Evolutionary conservation across 2,888 invertebrate species (phyloP).

Genomic region (Lepidocyrtinus sp.): DNA sequence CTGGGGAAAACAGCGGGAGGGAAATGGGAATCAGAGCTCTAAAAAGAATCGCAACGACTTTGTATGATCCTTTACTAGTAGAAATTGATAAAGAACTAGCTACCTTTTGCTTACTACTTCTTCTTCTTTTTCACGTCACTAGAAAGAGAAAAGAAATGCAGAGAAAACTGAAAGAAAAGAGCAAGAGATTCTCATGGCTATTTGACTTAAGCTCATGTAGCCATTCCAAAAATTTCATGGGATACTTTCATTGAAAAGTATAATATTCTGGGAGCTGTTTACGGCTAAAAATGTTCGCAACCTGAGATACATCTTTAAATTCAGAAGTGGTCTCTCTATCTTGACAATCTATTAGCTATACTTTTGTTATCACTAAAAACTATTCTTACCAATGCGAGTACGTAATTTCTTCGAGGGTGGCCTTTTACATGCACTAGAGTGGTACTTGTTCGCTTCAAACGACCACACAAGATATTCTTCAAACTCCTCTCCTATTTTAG

Average conservation of each 20-base stretch:
- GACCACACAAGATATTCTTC: too few species aligned
- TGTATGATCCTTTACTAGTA: constrained; percentile 43
- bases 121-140: not conserved
- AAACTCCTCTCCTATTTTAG: too few species aligned
- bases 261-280: constrained; percentile 60
- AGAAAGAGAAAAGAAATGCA: not conserved
- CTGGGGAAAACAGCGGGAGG: constrained; percentile 59
- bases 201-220: constrained; percentile 61
- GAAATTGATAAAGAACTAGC: constrained; percentile 61
- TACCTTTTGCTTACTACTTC: constrained; percentile 27
- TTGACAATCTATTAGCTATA: not conserved
- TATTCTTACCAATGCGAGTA: too few species aligned
- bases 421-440: too few species aligned
- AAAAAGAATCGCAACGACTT: constrained; percentile 58
- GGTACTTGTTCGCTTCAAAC: too few species aligned
- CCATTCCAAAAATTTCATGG: constrained; percentile 49
- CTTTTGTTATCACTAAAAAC: not conserved
- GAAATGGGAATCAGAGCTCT: constrained; percentile 62
- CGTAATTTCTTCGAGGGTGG: too few species aligned
- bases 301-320: constrained; percentile 23
- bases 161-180: not conserved
- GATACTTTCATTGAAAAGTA: constrained; percentile 31
- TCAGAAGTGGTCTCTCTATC: too few species aligned
- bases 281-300: constrained; percentile 47
- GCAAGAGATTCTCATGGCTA: constrained; percentile 53